These are phyloP conservation scores for Hylomyscus alleni DNA, from an alignment of 2,797 vertebrate species.

Conservation along the genomic window DNA sequence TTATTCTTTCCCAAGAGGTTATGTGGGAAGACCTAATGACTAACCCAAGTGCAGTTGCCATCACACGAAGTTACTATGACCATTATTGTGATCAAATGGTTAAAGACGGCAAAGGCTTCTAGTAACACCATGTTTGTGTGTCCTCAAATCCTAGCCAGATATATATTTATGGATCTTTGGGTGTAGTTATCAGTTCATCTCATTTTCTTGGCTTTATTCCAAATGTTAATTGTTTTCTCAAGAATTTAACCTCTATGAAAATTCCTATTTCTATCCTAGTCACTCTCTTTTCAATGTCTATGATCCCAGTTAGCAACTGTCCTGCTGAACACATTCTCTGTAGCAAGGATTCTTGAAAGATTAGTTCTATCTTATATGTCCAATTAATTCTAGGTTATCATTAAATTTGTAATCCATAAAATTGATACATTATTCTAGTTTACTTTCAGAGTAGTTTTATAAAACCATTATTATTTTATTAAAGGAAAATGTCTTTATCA, in stretches of 20 bases:
- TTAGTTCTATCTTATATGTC: no score
- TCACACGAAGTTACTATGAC: background rate
- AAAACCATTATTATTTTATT: slow-evolving; percentile 15
- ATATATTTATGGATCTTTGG: background rate
- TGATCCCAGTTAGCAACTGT: no score
- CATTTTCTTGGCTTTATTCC: background rate
- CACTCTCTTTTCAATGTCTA: background rate
- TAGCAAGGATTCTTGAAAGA: no score
- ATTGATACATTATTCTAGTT: no score
- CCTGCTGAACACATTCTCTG: no score
- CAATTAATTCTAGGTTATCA: no score
- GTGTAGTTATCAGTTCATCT: background rate
- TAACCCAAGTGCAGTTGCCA: slow-evolving; percentile 17
- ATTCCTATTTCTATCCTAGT: background rate
- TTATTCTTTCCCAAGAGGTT: slow-evolving; percentile 8
- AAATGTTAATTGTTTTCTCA: background rate
- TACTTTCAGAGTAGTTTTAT: no score
- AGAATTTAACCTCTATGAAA: background rate
- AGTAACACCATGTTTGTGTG: background rate
- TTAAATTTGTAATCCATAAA: no score
- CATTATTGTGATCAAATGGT: background rate
- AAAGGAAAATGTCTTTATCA: background rate
- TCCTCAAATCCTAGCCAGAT: background rate
- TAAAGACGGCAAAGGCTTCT: background rate
- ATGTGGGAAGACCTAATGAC: slow-evolving; percentile 23